These are phyloP conservation scores for Phorcus lineatus DNA, from an alignment of 2,888 invertebrate genomes.

Conservation along the genomic window DNA sequence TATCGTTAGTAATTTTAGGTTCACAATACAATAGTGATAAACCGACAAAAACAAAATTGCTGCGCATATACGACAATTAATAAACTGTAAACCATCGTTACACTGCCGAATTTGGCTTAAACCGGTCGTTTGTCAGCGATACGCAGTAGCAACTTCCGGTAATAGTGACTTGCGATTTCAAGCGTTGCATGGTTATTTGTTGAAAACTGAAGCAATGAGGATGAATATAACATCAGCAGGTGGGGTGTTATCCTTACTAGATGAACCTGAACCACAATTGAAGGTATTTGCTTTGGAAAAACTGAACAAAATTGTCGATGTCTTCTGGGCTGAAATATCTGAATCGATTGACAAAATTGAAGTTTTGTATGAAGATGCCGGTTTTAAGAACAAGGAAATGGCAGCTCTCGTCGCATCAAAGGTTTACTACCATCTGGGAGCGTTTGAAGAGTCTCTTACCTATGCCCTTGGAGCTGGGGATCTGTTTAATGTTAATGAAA, in stretches of 20 bases:
- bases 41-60: too few relatives aligned
- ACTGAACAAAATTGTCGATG: slow-evolving; percentile 94
- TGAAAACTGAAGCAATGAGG: slow-evolving; percentile 45
- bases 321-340: slow-evolving; percentile 99
- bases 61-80: too few relatives aligned
- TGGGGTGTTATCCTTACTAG: slow-evolving; percentile 95
- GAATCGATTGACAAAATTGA: slow-evolving; percentile 99
- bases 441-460: slow-evolving; percentile 96
- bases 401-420: slow-evolving; percentile 98
- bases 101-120: too few relatives aligned
- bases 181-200: slow-evolving; percentile 4
- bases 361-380: slow-evolving; percentile 94
- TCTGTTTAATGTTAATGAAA: slow-evolving; percentile 94
- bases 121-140: too few relatives aligned
- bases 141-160: too few relatives aligned
- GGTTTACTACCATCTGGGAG: slow-evolving; percentile 96
- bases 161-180: not conserved
- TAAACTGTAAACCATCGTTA: too few relatives aligned
- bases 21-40: too few relatives aligned
- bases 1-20: too few relatives aligned
- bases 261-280: slow-evolving; percentile 94
- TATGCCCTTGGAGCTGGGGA: slow-evolving; percentile 97
- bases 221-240: slow-evolving; percentile 78
- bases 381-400: slow-evolving; percentile 89
- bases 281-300: slow-evolving; percentile 93